Percentiles rank a stretch among this genome's conserved stretches.
Conservation (phyloP, 2,888 invertebrate species). For the Lepidochrysops patricia region DNA sequence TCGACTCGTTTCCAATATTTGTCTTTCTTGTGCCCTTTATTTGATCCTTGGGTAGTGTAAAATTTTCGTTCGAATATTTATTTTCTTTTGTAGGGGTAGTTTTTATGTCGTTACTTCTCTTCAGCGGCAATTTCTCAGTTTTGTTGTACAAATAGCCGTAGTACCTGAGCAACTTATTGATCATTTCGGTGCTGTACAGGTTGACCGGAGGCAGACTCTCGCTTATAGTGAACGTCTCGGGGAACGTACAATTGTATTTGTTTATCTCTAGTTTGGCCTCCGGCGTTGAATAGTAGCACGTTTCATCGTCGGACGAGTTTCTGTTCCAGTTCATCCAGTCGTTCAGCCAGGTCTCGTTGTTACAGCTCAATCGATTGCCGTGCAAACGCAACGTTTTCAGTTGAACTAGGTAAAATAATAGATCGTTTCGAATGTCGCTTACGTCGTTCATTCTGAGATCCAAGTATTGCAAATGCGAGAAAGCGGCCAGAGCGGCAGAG, state of each 20-base stretch:
- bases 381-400: slow-evolving; percentile 78
- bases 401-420: slow-evolving; percentile 80
- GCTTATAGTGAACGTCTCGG: slow-evolving; percentile 67
- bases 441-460: slow-evolving; percentile 80
- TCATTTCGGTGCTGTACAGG: slow-evolving; percentile 69
- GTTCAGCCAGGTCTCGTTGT: slow-evolving; percentile 77
- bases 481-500: slow-evolving; percentile 81
- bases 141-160: slow-evolving; percentile 65
- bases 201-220: slow-evolving; percentile 67
- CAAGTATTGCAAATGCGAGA: slow-evolving; percentile 80
- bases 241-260: slow-evolving; percentile 66
- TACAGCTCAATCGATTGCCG: slow-evolving; percentile 83
- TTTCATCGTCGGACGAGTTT: slow-evolving; percentile 48
- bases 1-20: background rate
- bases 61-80: slow-evolving; percentile 21
- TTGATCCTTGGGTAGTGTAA: background rate
- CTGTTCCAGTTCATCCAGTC: slow-evolving; percentile 78
- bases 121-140: slow-evolving; percentile 49
- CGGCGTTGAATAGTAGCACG: slow-evolving; percentile 61
- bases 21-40: background rate
- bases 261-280: slow-evolving; percentile 59
- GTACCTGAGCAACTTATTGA: slow-evolving; percentile 61
- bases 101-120: slow-evolving; percentile 30
- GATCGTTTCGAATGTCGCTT: slow-evolving; percentile 72
- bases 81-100: slow-evolving; percentile 27